Base-by-base conservation (phyloP, 2,113 vertebrate genomes). In the Anarhynchus alexandrinus region DNA sequence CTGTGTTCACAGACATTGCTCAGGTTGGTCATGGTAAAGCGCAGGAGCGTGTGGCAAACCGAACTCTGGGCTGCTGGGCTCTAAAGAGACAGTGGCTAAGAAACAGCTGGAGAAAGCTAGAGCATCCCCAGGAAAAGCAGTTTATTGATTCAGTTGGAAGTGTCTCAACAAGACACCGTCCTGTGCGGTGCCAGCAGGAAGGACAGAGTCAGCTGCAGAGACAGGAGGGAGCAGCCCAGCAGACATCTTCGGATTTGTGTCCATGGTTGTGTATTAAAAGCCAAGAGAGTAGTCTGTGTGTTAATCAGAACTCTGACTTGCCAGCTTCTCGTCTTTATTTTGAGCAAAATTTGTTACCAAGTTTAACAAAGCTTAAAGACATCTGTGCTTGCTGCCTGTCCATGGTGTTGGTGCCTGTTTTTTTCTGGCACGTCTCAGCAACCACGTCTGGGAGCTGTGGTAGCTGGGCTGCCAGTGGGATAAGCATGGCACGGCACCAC, bases 1-100 rank as follows among this genome's bases (percentile, higher is more conserved):
- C 98, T 2, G 95, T 98, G 86, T 98, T 99, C 81, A 98, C 98
- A 23, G 98, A 99, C 52, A 76, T 98, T 49, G 93, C 89, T 52
- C 99, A 99, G 99, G 99, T 99, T 55, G 90, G 98, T 95, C 10
- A 0, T 8, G 47, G 43, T 77, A 82, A 7, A 43, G 51, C 42
- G 57, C 2, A 1, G 30, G 36, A 34, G 27, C 0, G 0, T 1
- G 2, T 17, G 27, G 81, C 34, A 23, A 45, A n/a, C 43, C 0
- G 0, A 12, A 18, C 49, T 36, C 69, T 22, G 59, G 66, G 76
- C 45, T 4, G 4, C 64, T n/a, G 58, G 23, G 25, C 12, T 55
- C 27, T 30, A 23, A 40, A 57, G 51, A 58, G 43, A 7, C 10
- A 12, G 7, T 47, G 57, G 40, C 61, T 74, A 26, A 66, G 40